Percentiles rank a stretch among this genome's conserved stretches.
Conservation (phyloP, 2,888 invertebrate species). For the Girardia tigrina region DNA sequence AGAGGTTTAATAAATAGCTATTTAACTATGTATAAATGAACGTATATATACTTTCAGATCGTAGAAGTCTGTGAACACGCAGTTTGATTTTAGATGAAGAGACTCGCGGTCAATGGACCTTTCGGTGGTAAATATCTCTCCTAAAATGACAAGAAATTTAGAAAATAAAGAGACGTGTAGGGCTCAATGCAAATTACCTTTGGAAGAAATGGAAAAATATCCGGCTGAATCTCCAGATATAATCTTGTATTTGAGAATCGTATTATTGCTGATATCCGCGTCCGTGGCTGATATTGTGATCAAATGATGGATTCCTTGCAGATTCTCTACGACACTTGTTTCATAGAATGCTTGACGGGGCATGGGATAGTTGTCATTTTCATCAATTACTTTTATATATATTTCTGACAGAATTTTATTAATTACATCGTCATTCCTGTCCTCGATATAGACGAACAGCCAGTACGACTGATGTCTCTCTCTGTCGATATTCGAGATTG, state of each 20-base stretch:
- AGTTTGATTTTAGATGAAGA: neutral
- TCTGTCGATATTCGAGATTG: neutral
- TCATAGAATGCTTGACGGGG: constrained; percentile 7
- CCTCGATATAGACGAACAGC: neutral
- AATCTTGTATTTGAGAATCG: neutral
- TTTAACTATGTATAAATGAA: too few relatives aligned
- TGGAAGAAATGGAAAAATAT: neutral
- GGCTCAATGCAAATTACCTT: neutral
- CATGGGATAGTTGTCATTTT: constrained; percentile 32
- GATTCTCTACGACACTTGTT: constrained; percentile 3
- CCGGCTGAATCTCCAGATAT: neutral
- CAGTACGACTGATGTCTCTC: neutral
- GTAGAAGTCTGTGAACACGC: neutral
- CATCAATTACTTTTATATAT: constrained; percentile 20
- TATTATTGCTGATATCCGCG: neutral
- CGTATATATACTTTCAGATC: neutral
- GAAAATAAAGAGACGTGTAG: neutral
- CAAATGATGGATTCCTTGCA: neutral
- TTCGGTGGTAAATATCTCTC: neutral
- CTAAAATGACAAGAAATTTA: neutral
- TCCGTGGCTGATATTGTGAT: neutral
- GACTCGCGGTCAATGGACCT: neutral
- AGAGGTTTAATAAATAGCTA: too few relatives aligned
- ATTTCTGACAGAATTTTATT: constrained; percentile 28
- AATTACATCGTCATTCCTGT: neutral